Percentiles rank a stretch among this genome's conserved stretches.
These are phyloP conservation scores for Alethe diademata DNA, from an alignment of 2,113 vertebrate species.

Conservation along the genomic window DNA sequence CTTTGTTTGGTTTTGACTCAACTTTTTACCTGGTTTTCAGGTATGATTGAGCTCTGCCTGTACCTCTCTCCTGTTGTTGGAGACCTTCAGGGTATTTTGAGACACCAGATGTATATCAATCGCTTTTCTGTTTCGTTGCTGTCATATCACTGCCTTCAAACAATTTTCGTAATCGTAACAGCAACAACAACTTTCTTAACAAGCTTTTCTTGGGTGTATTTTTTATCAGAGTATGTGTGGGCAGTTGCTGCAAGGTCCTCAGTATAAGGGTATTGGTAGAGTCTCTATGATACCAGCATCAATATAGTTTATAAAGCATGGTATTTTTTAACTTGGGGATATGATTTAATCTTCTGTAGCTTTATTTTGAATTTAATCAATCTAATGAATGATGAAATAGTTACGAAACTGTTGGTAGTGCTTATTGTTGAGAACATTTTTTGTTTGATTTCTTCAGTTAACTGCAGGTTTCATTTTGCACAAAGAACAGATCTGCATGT, in stretches of 20 bases:
- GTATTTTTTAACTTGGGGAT: neutral
- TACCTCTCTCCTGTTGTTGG: neutral
- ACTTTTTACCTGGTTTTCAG: neutral
- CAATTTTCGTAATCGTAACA: neutral
- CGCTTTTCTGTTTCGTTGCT: accelerated
- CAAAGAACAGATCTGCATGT: neutral
- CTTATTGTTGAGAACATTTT: neutral
- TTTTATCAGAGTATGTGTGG: neutral
- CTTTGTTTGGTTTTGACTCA: neutral
- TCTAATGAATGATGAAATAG: neutral
- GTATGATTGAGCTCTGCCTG: neutral
- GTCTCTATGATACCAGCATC: neutral
- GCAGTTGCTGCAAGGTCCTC: neutral
- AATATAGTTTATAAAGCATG: neutral
- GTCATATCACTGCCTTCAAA: neutral
- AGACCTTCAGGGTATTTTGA: neutral
- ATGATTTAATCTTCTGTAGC: neutral
- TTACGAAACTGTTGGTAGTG: neutral
- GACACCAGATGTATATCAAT: neutral
- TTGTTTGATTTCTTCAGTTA: neutral
- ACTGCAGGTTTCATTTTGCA: neutral
- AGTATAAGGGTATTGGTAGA: neutral
- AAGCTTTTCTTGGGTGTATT: neutral
- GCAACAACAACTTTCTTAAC: neutral
- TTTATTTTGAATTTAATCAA: neutral